phyloP scores from a whole-genome alignment of 2,888 invertebrate genomes.

The Leucozona laternaria region DNA sequence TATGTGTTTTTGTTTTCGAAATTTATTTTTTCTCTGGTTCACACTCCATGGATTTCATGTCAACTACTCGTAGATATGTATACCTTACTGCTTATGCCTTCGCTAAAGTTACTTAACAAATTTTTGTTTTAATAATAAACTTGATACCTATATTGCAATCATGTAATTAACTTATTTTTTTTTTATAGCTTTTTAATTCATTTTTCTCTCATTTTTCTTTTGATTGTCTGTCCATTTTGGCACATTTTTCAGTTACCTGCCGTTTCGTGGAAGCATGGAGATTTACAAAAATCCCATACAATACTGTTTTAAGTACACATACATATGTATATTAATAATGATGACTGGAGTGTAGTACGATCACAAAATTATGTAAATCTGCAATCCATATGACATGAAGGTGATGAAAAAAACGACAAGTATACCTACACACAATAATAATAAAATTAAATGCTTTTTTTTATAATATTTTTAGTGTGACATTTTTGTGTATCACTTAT shows the following conservation, averaged over 20 bases:
- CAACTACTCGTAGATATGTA: too few species aligned
- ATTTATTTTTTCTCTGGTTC: conserved; percentile 32
- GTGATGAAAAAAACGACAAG: not conserved
- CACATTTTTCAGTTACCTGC: conserved; percentile 7
- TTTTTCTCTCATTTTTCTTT: conserved; percentile 22
- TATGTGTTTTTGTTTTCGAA: conserved; percentile 44
- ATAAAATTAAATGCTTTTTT: not conserved
- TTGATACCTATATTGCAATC: conserved; percentile 38
- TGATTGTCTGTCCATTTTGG: conserved; percentile 27
- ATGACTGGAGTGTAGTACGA: not conserved
- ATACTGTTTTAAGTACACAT: conserved; percentile 2
- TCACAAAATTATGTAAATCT: conserved; percentile 9
- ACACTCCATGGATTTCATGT: conserved; percentile 34
- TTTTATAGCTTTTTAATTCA: conserved; percentile 43
- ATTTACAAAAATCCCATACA: not conserved
- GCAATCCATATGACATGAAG: not conserved
- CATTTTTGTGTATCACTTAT: not conserved
- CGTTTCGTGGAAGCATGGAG: not conserved
- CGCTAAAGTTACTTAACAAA: conserved; percentile 56
- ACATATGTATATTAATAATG: not conserved
- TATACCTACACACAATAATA: not conserved
- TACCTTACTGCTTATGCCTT: not conserved
- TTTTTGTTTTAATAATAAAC: conserved; percentile 30
- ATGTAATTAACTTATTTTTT: conserved; percentile 55
- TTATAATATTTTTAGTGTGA: not conserved